Evolutionary conservation across 2,113 vertebrate species (phyloP), one percentile per base, ranked within the genome.

Genomic region (Salvelinus namaycush): DNA sequence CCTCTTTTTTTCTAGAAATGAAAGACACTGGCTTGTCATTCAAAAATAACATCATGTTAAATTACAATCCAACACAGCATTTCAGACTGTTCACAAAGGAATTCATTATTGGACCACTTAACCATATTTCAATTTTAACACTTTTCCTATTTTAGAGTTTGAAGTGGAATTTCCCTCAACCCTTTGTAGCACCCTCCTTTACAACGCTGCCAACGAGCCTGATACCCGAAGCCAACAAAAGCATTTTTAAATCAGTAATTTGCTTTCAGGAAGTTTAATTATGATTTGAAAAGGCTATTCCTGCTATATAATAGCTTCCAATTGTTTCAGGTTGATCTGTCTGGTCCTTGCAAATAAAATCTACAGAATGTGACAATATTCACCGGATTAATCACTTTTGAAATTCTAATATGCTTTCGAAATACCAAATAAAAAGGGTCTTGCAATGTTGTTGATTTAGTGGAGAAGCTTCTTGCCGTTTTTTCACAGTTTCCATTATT

Each of bases 341-440:
- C 73, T 54, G 51, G 51, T 54, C 51, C 51, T 93, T 92, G 95
- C 95, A 95, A 96, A 95, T 95, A 96, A 96, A 96, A 96, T 96
- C 96, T 95, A 96, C 95, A 96, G 95, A 95, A 96, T 95, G 94
- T 95, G 94, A 95, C 95, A 96, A 96, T 96, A 96, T 96, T 96
- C 94, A 93, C 94, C 92, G 96, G 95, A 96, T 97, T 96, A 96
- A 97, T 97, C 95, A 95, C 95, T 96, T 95, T 96, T 95, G 94
- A 96, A 97, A 96, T 96, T 96, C 93, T 96, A 96, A 97, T 96
- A 97, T 95, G 96, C 95, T 96, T 94, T 95, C 96, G 95, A 95
- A 95, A 69, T n/a, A 71, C 68, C 11, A 70, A 70, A 70, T 26
- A 49, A 70, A 68, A 75, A 57, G 95, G 95, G 93, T 93, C 95